Evolutionary conservation across 2,888 invertebrate genomes (phyloP).

Genomic region (Drosophila imparisetae): DNA sequence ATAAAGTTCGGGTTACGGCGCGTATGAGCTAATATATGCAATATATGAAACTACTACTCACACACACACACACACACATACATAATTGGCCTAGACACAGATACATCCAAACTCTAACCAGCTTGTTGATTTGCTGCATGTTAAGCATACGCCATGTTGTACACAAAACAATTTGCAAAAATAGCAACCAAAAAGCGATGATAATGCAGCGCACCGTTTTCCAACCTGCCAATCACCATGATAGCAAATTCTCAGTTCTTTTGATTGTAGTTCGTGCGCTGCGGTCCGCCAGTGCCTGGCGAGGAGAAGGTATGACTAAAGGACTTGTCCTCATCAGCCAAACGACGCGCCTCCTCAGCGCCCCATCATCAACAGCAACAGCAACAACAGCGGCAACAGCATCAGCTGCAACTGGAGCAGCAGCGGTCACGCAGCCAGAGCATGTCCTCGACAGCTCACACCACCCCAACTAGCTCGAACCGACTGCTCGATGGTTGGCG

Average conservation of each 20-base stretch:
- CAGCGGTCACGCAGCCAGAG: conserved; percentile 63
- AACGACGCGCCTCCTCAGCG: conserved; percentile 82
- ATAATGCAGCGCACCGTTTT: conserved; percentile 69
- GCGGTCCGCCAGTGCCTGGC: conserved; percentile 88
- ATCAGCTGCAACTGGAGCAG: conserved; percentile 41
- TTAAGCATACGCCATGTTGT: conserved; percentile 28
- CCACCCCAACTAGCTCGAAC: conserved; percentile 12
- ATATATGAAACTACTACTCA: conserved; percentile 16
- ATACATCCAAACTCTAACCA: conserved; percentile 7
- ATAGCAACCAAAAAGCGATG: background rate
- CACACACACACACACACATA: conserved; percentile 13
- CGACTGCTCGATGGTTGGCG: conserved; percentile 71
- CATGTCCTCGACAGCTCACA: conserved; percentile 30
- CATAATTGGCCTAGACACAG: conserved; percentile 10
- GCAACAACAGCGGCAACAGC: conserved; percentile 43
- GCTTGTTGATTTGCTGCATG: conserved; percentile 33
- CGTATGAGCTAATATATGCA: conserved; percentile 58
- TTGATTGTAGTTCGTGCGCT: conserved; percentile 91
- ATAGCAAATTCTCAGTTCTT: conserved; percentile 84
- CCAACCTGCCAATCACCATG: conserved; percentile 77
- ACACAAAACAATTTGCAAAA: background rate
- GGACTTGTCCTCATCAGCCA: conserved; percentile 83
- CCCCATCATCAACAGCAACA: conserved; percentile 57
- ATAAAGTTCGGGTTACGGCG: conserved; percentile 55
- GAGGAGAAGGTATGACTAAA: conserved; percentile 94